Conservation (phyloP, 2,113 vertebrate genomes). For the Anarhynchus alexandrinus region DNA sequence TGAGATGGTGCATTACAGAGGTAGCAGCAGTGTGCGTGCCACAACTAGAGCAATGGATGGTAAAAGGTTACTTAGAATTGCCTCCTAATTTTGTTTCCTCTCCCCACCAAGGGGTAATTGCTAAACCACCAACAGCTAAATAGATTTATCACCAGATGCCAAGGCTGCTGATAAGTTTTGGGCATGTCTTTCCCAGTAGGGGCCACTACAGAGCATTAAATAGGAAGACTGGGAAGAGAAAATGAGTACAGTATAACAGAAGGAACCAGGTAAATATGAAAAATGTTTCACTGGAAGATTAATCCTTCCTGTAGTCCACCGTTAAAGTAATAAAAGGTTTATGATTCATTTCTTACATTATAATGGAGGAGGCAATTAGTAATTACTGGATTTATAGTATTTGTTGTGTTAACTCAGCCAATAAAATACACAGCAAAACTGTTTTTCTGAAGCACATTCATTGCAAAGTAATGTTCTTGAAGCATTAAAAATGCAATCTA, state of each 20-base stretch:
- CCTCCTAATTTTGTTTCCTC: conserved; percentile 30
- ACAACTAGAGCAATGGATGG: neutral
- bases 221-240: conserved; percentile 50
- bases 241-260: conserved; percentile 22
- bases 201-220: conserved; percentile 55
- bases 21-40: neutral
- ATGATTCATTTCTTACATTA: conserved; percentile 78
- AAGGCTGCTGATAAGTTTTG: conserved; percentile 52
- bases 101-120: conserved; percentile 44
- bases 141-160: conserved; percentile 66
- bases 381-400: conserved; percentile 77
- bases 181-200: conserved; percentile 57
- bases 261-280: conserved; percentile 66
- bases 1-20: neutral
- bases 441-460: conserved; percentile 31
- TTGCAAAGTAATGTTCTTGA: conserved; percentile 14
- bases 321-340: conserved; percentile 72
- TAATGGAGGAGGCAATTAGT: conserved; percentile 79
- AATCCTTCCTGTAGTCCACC: conserved; percentile 72
- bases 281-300: conserved; percentile 67
- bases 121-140: conserved; percentile 58
- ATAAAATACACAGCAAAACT: conserved; percentile 61
- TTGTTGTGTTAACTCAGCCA: conserved; percentile 78
- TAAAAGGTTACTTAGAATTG: conserved; percentile 43
- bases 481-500: conserved; percentile 47